Base-by-base conservation (phyloP, 2,888 invertebrate species). In the Oxytorus armatus region DNA sequence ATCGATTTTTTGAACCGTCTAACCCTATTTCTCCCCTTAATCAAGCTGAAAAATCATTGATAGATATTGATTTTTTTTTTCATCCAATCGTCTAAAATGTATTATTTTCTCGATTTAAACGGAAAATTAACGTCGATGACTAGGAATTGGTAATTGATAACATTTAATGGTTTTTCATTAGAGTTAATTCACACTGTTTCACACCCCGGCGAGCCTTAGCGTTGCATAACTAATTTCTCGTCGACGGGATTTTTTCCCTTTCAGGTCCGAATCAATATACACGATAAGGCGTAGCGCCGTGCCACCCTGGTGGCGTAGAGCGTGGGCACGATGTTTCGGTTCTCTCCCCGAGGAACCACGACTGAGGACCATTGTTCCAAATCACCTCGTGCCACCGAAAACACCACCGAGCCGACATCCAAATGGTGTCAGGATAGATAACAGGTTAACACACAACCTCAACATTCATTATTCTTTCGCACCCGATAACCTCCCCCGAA, bases 301-400 rank as follows among this genome's bases (percentile, higher is more conserved):
- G 0, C 95, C 96, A 11, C 94, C 96, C 0, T 94, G 95, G 87
- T 96, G 96, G 96, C 94, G 95, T 78, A 94, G 95, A 79, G 92
- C 95, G 14, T 92, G 90, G 91, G 87, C 90, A 3, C 84, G 88
- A 53, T 91, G 87, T 72, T 90, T 90, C 66, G 91, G 91, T 80
- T 94, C 95, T 57, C 93, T 95, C 36, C 93, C 94, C 61, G 95
- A 96, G 81, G 96, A 96, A 88, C 95, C 95, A 82, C 93, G 95
- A 72, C 94, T 95, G 88, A 93, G 96, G 63, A 93, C 94, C 77
- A 96, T 98, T 77, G 95, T 97, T 88, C 97, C 98, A 82, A 98
- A 97, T 92, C 97, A 97, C 91, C 94, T 96, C 82, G 95, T 97
- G 90, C 96, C 97, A 68, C 95, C 96, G 23, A 96, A 96, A 92